A percentile compares a stretch with the other conserved stretches of the same genome.
phyloP scores from a whole-genome alignment of 2,888 invertebrate genomes.

The Pterostichus madidus region DNA sequence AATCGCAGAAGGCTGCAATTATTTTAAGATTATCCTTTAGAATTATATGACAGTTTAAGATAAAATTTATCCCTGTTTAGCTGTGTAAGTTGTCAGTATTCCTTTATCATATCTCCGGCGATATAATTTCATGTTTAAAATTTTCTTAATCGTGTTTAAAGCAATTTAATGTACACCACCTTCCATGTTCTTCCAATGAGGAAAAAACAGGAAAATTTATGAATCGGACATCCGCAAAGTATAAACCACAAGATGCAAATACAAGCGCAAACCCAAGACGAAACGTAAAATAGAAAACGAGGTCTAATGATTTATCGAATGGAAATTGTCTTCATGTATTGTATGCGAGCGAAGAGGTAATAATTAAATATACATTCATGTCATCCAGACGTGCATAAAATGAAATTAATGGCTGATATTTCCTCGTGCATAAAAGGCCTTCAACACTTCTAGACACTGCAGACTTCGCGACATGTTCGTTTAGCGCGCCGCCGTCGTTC shows the following conservation, averaged over 20 bases:
- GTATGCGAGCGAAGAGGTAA: constrained; percentile 57
- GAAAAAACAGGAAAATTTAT: constrained; percentile 49
- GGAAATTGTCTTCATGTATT: constrained; percentile 60
- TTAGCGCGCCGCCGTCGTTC: constrained; percentile 31
- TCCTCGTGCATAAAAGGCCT: constrained; percentile 65
- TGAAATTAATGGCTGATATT: constrained; percentile 64
- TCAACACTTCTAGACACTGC: constrained; percentile 49
- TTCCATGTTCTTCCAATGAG: constrained; percentile 21
- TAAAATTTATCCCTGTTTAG: constrained; percentile 35
- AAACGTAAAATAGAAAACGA: constrained; percentile 57
- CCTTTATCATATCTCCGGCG: constrained; percentile 47
- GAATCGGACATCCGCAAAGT: constrained; percentile 55
- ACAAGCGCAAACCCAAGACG: neutral
- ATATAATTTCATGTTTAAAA: constrained; percentile 53
- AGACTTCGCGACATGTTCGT: constrained; percentile 39
- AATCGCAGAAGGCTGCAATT: constrained; percentile 13
- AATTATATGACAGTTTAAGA: constrained; percentile 30
- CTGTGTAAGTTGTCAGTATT: constrained; percentile 32
- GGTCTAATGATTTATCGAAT: constrained; percentile 63
- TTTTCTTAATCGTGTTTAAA: constrained; percentile 51
- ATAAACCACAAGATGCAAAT: neutral
- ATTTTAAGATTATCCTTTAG: constrained; percentile 19
- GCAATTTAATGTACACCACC: constrained; percentile 46
- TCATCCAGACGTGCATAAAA: constrained; percentile 64
- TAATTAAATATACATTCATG: constrained; percentile 63